These are phyloP conservation scores for Papilio machaon DNA, from an alignment of 1,140 invertebrate genomes.

Conservation along the genomic window DNA sequence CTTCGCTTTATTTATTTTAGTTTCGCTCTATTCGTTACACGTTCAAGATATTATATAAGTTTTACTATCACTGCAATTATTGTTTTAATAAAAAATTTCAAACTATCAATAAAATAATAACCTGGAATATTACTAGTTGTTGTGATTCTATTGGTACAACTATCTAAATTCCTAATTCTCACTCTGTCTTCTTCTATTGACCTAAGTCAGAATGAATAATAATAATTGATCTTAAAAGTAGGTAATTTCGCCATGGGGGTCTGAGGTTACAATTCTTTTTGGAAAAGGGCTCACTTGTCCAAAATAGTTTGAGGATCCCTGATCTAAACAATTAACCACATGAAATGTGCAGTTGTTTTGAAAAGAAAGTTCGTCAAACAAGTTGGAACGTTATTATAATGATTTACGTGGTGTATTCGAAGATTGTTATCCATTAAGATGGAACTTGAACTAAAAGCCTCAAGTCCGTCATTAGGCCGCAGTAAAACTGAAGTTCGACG, in stretches of 20 bases:
- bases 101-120: neutral
- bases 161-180: neutral
- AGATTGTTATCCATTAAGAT: conserved; percentile 10
- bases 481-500: conserved; percentile 71
- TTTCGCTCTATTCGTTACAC: neutral
- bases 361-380: conserved; percentile 10
- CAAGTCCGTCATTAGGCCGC: conserved; percentile 55
- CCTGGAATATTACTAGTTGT: neutral
- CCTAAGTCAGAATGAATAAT: no score
- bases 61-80: neutral
- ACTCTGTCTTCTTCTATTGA: no score
- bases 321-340: neutral
- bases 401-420: conserved; percentile 4
- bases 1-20: conserved; percentile 30
- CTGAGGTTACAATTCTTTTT: no score
- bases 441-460: conserved; percentile 27
- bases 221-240: no score
- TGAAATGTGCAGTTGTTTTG: neutral
- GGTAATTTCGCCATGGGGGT: no score
- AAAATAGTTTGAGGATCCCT: no score
- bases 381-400: conserved; percentile 2
- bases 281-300: no score
- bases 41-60: neutral
- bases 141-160: neutral
- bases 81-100: neutral